These are phyloP conservation scores for Panthera tigris DNA, from an alignment of 2,113 vertebrate species.

Conservation along the genomic window DNA sequence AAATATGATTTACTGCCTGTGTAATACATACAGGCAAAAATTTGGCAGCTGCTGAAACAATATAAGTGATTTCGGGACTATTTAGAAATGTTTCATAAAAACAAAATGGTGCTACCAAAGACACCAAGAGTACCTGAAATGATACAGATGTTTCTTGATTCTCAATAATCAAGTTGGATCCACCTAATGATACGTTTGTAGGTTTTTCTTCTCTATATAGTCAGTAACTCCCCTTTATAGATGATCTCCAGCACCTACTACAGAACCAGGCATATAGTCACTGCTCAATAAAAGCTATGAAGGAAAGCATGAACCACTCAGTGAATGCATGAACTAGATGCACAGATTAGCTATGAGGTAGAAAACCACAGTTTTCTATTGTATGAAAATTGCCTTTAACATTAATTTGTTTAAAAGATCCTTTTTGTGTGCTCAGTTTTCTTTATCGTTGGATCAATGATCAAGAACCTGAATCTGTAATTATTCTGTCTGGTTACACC, in stretches of 20 bases:
- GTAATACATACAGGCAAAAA: conserved; percentile 60
- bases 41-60: not conserved
- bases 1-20: conserved; percentile 70
- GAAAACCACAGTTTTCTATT: not conserved
- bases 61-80: not conserved
- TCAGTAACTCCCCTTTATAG: not conserved
- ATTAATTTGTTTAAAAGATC: not conserved
- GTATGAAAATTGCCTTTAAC: not conserved
- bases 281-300: not conserved
- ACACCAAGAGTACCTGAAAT: not conserved
- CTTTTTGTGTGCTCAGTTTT: not conserved
- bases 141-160: not conserved
- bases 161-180: not conserved
- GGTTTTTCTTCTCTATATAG: not conserved
- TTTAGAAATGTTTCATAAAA: not conserved
- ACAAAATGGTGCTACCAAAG: not conserved
- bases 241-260: not conserved
- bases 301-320: not conserved
- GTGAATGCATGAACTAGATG: not conserved
- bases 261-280: not conserved
- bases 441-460: not conserved
- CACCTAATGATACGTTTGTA: not conserved
- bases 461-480: not conserved
- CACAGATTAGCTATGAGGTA: not conserved
- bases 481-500: not conserved